These are phyloP conservation scores for Neogale vison DNA, from an alignment of 2,113 vertebrate species.

Conservation along the genomic window DNA sequence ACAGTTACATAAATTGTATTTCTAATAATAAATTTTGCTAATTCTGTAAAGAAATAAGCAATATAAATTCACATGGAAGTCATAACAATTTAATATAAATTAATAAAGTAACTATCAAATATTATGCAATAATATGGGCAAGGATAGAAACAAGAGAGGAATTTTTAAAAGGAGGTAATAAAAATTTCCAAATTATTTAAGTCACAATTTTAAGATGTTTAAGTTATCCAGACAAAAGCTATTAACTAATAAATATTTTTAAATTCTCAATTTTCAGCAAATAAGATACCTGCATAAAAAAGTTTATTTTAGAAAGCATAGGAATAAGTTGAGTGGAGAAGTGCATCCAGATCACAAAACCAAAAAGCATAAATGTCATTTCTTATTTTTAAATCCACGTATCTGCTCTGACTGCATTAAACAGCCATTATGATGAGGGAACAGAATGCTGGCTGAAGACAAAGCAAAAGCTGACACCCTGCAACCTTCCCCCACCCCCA, in stretches of 20 bases:
- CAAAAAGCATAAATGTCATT: neutral
- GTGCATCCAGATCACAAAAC: neutral
- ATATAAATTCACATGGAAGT: neutral
- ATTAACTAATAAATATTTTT: neutral
- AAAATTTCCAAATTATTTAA: constrained; percentile 20
- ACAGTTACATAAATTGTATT: constrained; percentile 25
- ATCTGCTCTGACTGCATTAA: neutral
- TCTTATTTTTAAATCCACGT: constrained; percentile 18
- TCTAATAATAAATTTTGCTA: neutral
- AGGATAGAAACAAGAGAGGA: neutral
- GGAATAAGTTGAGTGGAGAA: neutral
- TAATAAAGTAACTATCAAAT: neutral
- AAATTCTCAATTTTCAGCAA: constrained; percentile 5
- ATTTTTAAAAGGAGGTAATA: neutral
- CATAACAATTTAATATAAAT: neutral
- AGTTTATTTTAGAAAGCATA: neutral
- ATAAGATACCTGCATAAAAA: neutral
- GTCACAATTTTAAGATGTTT: neutral
- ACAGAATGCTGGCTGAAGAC: too few species aligned
- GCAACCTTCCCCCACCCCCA: too few species aligned
- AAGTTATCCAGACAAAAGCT: neutral
- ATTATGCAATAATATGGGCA: neutral
- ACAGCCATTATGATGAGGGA: neutral
- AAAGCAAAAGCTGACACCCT: too few species aligned
- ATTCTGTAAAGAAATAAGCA: neutral